Evolutionary conservation across 2,797 vertebrate genomes (phyloP).

Genomic region (Pogonophryne albipinna): DNA sequence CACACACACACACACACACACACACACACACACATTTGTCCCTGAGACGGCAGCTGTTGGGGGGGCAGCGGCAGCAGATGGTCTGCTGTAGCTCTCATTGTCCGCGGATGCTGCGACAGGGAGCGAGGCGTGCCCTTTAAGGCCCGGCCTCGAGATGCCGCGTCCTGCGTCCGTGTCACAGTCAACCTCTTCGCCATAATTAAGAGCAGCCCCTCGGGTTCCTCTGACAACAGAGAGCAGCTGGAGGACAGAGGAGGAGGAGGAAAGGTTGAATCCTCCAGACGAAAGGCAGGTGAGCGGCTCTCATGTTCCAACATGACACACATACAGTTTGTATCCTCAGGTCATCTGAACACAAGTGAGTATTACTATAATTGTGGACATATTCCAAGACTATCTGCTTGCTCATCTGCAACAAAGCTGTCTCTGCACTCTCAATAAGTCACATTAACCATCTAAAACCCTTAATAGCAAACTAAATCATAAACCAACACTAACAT

Average conservation of each 20-base stretch:
- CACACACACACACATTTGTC: constrained; percentile 42
- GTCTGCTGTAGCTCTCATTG: constrained; percentile 58
- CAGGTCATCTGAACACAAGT: constrained; percentile 18
- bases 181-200: constrained; percentile 70
- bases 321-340: constrained; percentile 11
- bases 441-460: neutral
- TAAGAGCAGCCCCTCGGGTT: constrained; percentile 73
- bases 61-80: constrained; percentile 71
- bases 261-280: constrained; percentile 58
- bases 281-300: constrained; percentile 33
- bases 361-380: neutral
- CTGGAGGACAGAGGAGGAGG: constrained; percentile 67
- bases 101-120: constrained; percentile 54
- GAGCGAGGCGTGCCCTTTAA: constrained; percentile 46
- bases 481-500: neutral
- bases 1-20: constrained; percentile 19
- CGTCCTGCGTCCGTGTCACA: constrained; percentile 69
- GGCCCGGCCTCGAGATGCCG: constrained; percentile 38
- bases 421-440: neutral
- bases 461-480: too few species aligned
- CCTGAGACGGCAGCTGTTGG: constrained; percentile 32
- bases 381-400: neutral
- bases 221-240: constrained; percentile 74
- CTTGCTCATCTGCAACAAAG: neutral
- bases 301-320: constrained; percentile 32